Conservation (phyloP, 1,140 invertebrate species). For the Diorhabda carinulata region DNA sequence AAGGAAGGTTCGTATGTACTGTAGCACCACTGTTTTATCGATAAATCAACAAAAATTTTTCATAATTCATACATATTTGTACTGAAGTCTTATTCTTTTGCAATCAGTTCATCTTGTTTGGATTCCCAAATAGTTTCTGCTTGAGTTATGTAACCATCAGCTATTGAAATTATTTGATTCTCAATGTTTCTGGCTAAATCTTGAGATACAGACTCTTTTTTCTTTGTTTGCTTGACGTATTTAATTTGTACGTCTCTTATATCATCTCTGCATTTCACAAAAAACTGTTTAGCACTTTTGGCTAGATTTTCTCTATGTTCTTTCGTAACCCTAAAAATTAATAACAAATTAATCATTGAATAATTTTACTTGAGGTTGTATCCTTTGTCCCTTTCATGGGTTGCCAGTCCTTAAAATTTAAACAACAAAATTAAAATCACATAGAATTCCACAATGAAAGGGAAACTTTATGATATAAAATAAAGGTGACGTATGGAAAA, state of each 20-base stretch:
- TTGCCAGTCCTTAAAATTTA: too few species aligned
- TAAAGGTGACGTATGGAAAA: too few species aligned
- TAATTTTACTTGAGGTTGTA: too few species aligned
- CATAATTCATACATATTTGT: neutral
- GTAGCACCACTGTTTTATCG: too few species aligned
- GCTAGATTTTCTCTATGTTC: constrained; percentile 84
- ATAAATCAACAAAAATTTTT: too few species aligned
- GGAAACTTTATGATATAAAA: too few species aligned
- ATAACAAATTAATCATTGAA: neutral
- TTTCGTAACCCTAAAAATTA: constrained; percentile 70
- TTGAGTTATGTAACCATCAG: constrained; percentile 61
- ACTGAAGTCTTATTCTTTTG: constrained; percentile 35
- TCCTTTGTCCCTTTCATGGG: too few species aligned
- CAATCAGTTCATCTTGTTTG: constrained; percentile 72
- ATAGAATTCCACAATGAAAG: too few species aligned
- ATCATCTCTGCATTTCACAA: constrained; percentile 72
- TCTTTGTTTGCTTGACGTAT: constrained; percentile 66
- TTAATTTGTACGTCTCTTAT: constrained; percentile 77
- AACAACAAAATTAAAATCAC: too few species aligned
- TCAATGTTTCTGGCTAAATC: constrained; percentile 64
- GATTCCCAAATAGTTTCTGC: constrained; percentile 63
- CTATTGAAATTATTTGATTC: constrained; percentile 63
- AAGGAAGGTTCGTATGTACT: too few species aligned
- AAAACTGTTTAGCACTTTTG: constrained; percentile 82
- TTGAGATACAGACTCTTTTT: constrained; percentile 59